Percentiles rank a stretch among this genome's conserved stretches.
Evolutionary conservation across 2,113 vertebrate species (phyloP).

Genomic region (Pyrgilauda ruficollis): DNA sequence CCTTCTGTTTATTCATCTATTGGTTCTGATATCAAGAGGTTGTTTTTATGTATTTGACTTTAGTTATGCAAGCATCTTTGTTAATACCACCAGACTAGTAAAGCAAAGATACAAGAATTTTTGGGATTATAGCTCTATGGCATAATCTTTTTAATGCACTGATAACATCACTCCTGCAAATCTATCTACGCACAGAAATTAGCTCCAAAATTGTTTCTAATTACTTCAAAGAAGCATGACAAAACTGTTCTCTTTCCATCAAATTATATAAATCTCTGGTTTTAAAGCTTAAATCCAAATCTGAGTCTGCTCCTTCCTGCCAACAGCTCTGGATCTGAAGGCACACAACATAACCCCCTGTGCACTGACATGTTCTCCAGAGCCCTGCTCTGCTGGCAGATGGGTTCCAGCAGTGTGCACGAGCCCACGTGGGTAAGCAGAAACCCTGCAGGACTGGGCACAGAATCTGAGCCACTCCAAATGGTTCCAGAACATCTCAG

Average conservation of each 20-base stretch:
- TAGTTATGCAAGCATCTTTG: not conserved
- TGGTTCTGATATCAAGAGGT: not conserved
- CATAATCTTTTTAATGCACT: not conserved
- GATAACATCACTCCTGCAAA: not conserved
- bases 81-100: not conserved
- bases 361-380: not conserved
- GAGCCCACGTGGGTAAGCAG: not conserved
- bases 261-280: not conserved
- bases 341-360: not conserved
- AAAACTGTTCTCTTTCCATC: not conserved
- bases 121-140: not conserved
- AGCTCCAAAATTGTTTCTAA: not conserved
- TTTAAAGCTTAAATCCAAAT: not conserved
- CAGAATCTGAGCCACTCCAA: not conserved
- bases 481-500: not conserved
- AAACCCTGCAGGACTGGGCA: not conserved
- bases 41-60: not conserved
- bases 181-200: not conserved
- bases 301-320: not conserved
- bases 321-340: not conserved
- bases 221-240: not conserved
- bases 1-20: not conserved
- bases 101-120: not conserved
- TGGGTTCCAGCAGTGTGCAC: not conserved
- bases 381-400: not conserved